Evolutionary conservation across 2,113 vertebrate species (phyloP).

Genomic region (Labeo rohita): DNA sequence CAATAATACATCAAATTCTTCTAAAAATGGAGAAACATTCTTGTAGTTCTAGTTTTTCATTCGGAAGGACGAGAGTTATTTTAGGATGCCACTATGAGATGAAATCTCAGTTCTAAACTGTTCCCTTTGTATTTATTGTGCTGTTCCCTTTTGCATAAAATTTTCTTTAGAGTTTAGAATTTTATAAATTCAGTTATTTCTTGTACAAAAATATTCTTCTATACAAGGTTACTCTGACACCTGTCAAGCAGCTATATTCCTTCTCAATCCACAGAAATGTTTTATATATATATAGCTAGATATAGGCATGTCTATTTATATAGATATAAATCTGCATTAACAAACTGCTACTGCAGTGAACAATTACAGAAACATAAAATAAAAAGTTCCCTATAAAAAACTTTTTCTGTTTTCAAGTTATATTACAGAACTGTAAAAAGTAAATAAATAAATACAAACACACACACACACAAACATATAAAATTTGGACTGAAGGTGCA

Average conservation of each 20-base stretch:
- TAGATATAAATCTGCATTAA: too few relatives aligned
- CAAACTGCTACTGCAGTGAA: background rate
- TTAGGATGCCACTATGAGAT: constrained; percentile 10
- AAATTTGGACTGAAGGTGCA: background rate
- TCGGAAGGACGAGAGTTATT: constrained; percentile 21
- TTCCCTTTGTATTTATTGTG: background rate
- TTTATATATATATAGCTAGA: background rate
- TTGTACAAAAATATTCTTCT: background rate
- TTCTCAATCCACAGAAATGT: background rate
- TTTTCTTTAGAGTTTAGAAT: background rate
- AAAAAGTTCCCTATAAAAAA: background rate
- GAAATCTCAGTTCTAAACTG: constrained; percentile 32
- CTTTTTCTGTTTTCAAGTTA: background rate
- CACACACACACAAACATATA: too few relatives aligned
- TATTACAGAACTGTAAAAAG: background rate
- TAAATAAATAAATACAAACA: background rate
- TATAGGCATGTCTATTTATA: background rate
- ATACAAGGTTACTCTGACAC: background rate
- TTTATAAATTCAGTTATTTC: background rate
- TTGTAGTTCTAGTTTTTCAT: constrained; percentile 12
- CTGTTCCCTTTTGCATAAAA: background rate
- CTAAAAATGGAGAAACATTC: constrained; percentile 19
- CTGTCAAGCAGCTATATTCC: background rate
- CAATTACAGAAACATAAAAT: background rate
- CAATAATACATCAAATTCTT: constrained; percentile 19